Evolutionary conservation across 1,140 invertebrate genomes (phyloP).

Genomic region (Bombus pascuorum): DNA sequence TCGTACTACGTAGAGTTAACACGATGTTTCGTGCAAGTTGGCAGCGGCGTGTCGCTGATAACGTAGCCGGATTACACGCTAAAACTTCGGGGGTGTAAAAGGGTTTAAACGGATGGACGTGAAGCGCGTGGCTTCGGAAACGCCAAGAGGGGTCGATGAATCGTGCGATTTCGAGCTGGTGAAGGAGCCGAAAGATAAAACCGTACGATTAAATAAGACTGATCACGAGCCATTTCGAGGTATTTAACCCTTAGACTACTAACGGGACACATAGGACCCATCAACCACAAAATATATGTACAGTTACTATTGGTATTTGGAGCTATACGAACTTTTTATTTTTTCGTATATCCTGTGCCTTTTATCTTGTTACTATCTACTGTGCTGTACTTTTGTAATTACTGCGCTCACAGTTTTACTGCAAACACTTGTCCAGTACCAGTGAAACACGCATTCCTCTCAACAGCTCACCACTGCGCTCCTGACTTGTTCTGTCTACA

Average conservation of each 20-base stretch:
- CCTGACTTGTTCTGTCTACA: neutral
- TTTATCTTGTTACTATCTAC: too few relatives aligned
- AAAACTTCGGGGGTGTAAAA: conserved; percentile 20
- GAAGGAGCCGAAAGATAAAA: neutral
- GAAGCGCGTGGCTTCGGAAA: neutral
- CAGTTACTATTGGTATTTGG: neutral
- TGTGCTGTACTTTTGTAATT: neutral
- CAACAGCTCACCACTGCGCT: too few relatives aligned
- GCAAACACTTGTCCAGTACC: too few relatives aligned
- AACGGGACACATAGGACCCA: neutral
- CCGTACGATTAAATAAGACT: conserved; percentile 25
- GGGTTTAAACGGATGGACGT: conserved; percentile 10
- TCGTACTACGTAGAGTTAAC: conserved; percentile 19
- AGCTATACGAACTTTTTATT: too few relatives aligned
- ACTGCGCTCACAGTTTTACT: neutral
- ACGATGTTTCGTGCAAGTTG: conserved; percentile 42
- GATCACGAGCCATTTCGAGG: conserved; percentile 1
- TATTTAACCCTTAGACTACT: neutral
- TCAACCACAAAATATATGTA: neutral
- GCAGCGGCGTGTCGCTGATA: conserved; percentile 22
- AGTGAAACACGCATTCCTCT: too few relatives aligned
- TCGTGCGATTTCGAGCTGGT: neutral
- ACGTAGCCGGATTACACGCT: conserved; percentile 19
- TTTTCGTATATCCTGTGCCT: too few relatives aligned
- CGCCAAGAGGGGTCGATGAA: conserved; percentile 5